Conservation (phyloP, 2,888 invertebrate species). For the Pristionchus fissidentatus region DNA sequence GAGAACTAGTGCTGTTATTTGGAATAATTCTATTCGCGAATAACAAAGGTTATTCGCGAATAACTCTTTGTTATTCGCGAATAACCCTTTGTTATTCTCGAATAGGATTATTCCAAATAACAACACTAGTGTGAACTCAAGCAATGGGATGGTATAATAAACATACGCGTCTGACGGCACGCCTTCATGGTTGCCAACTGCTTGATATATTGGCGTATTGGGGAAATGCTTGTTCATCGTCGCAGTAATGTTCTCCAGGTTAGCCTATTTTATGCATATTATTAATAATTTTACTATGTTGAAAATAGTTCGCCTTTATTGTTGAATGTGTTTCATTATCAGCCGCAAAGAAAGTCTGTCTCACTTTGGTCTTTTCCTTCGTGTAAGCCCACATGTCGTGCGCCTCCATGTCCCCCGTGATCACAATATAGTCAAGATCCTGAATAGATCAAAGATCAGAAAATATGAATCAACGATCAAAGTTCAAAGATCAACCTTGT, state of each 20-base stretch:
- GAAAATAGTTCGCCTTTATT: too few relatives aligned
- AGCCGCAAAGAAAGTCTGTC: too few relatives aligned
- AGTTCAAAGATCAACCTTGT: slow-evolving; percentile 56
- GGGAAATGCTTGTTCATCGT: slow-evolving; percentile 82
- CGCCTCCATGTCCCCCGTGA: slow-evolving; percentile 87
- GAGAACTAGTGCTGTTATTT: too few relatives aligned
- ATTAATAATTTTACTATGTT: too few relatives aligned
- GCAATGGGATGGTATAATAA: too few relatives aligned
- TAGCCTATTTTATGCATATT: too few relatives aligned
- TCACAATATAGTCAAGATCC: slow-evolving; percentile 27
- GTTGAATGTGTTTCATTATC: too few relatives aligned
- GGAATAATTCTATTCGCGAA: too few relatives aligned
- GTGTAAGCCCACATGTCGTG: slow-evolving; percentile 93
- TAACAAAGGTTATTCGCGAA: too few relatives aligned
- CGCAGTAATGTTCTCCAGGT: slow-evolving; percentile 64
- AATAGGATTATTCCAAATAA: background rate
- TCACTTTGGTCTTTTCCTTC: slow-evolving; percentile 78
- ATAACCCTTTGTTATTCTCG: background rate
- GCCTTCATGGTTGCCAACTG: slow-evolving; percentile 95
- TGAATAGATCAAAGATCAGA: background rate
- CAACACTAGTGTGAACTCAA: background rate
- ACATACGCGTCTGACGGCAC: slow-evolving; percentile 91
- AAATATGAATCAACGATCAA: background rate
- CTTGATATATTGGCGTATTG: slow-evolving; percentile 88
- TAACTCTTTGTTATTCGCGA: background rate